Conservation (phyloP, 2,888 invertebrate genomes). For the Cheilosia pagana region DNA sequence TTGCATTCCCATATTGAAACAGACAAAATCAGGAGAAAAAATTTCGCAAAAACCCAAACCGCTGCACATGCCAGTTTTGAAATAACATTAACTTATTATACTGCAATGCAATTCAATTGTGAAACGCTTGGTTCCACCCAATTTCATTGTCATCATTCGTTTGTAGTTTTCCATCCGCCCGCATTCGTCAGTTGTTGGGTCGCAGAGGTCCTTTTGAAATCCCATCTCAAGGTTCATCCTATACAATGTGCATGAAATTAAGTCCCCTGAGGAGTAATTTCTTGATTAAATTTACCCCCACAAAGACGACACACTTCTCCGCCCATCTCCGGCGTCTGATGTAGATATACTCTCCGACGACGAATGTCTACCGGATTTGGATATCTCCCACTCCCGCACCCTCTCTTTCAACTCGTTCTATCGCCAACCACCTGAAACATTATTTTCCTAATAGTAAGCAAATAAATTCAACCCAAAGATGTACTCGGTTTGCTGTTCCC, state of each 20-base stretch:
- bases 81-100: conserved; percentile 63
- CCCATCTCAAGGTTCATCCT: conserved; percentile 30
- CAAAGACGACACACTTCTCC: conserved; percentile 61
- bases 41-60: neutral
- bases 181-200: conserved; percentile 34
- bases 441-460: conserved; percentile 68
- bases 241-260: conserved; percentile 64
- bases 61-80: conserved; percentile 40
- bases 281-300: conserved; percentile 73
- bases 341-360: conserved; percentile 22
- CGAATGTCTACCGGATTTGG: conserved; percentile 10
- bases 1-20: conserved; percentile 1
- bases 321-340: conserved; percentile 13
- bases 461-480: conserved; percentile 53
- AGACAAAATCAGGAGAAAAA: neutral
- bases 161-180: conserved; percentile 45
- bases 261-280: conserved; percentile 71
- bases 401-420: neutral
- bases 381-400: conserved; percentile 9
- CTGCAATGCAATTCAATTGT: conserved; percentile 68
- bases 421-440: conserved; percentile 41
- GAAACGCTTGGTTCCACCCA: conserved; percentile 66
- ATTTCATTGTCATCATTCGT: conserved; percentile 69
- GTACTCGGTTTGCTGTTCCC: neutral
- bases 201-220: conserved; percentile 48